Evolutionary conservation across 1,140 invertebrate species (phyloP).

Genomic region (Sycophila sp.): DNA sequence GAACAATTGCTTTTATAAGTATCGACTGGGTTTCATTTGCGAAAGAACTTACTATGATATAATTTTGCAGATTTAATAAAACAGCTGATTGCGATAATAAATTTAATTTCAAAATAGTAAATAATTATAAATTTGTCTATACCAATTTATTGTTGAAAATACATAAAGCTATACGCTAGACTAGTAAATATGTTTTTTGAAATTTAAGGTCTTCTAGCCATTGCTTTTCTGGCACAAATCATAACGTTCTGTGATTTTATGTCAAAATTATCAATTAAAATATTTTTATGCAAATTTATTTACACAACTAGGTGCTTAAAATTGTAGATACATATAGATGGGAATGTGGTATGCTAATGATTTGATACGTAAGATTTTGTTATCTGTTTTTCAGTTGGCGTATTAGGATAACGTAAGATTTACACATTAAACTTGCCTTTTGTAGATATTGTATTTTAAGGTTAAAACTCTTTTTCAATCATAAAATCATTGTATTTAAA

Average conservation of each 20-base stretch:
- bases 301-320: neutral
- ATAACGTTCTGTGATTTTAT: constrained; percentile 16
- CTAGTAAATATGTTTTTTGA: neutral
- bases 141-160: neutral
- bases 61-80: too few species aligned
- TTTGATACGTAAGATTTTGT: constrained; percentile 10
- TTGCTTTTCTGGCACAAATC: neutral
- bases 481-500: constrained; percentile 14
- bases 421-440: neutral
- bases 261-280: constrained; percentile 12
- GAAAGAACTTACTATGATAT: too few species aligned
- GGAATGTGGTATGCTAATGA: neutral
- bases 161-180: neutral
- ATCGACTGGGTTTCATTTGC: too few species aligned
- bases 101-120: constrained; percentile 17
- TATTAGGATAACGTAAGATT: neutral
- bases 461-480: neutral
- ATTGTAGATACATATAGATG: neutral
- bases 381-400: neutral
- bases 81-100: too few species aligned
- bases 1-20: too few species aligned
- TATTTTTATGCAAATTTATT: constrained; percentile 10
- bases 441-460: neutral
- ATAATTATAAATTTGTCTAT: constrained; percentile 17
- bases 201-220: neutral